phyloP scores from a whole-genome alignment of 2,888 invertebrate species.

The Herminia tarsipennalis region DNA sequence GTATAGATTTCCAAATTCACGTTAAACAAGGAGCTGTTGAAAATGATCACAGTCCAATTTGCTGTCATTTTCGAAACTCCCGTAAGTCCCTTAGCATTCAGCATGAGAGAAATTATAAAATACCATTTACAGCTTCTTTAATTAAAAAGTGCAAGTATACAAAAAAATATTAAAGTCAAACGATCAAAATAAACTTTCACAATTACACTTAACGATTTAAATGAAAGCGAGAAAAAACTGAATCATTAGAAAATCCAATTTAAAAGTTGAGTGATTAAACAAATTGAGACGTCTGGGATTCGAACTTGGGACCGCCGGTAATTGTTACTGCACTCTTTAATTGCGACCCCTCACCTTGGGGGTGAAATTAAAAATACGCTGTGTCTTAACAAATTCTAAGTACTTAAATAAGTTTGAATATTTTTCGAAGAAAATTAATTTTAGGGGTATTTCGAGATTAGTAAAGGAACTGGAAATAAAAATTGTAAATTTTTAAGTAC shows the following conservation, averaged over 20 bases:
- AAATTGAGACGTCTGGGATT: slow-evolving; percentile 47
- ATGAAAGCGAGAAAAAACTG: slow-evolving; percentile 42
- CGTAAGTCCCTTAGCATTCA: no score
- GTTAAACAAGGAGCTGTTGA: no score
- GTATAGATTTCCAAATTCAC: no score
- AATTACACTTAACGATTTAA: slow-evolving; percentile 32
- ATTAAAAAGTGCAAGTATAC: neutral
- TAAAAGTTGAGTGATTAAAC: slow-evolving; percentile 52
- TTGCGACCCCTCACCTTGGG: slow-evolving; percentile 51
- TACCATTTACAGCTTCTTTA: no score
- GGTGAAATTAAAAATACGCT: slow-evolving; percentile 51
- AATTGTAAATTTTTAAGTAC: neutral
- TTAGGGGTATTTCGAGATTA: slow-evolving; percentile 20
- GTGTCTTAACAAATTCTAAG: slow-evolving; percentile 51
- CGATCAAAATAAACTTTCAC: slow-evolving; percentile 17
- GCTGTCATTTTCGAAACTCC: no score
- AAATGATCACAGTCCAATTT: no score
- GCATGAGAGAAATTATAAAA: no score
- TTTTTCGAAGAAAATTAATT: slow-evolving; percentile 23
- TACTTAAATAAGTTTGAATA: slow-evolving; percentile 37
- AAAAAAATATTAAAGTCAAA: neutral
- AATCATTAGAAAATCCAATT: slow-evolving; percentile 43
- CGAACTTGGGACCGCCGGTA: slow-evolving; percentile 45
- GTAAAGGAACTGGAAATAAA: slow-evolving; percentile 5
- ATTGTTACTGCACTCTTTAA: slow-evolving; percentile 47